Evolutionary conservation across 2,888 invertebrate species (phyloP), one percentile per base, ranked within the genome.

Genomic region (Parnassius apollo): DNA sequence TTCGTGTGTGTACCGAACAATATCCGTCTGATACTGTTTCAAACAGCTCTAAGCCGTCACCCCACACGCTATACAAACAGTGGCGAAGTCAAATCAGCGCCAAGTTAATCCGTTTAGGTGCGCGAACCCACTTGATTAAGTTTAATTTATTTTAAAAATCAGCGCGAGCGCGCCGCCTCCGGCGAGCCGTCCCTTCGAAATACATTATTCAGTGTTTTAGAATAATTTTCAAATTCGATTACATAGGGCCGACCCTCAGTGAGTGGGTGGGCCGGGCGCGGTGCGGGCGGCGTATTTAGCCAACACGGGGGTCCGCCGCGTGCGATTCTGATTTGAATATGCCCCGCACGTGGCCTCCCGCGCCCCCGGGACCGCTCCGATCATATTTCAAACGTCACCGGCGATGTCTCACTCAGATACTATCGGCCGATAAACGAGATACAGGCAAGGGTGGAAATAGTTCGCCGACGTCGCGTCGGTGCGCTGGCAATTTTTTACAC

Each of bases 161-260:
- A 88, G 85, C 84, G 81, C 83, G 80, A 72, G 82, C 77, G 75
- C 82, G 78, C 83, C 84, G 88, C 88, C 88, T 83, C 83, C 80
- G 88, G 90, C 88, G 78, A 73, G 74, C 75, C 81, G 83, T 86
- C 90, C 88, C 89, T 87, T 75, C 83, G 73, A 85, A 88, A 91
- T 91, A 91, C 91, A 91, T 91, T 91, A 91, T 91, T 91, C 91
- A 91, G 91, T 91, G 91, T 91, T 91, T 91, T 91, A 91, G 91
- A 91, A 91, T 91, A 91, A 91, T 91, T 91, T 91, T 91, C 91
- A 91, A 91, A 91, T 91, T 91, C 91, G 91, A 91, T 91, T 91
- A 91, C 91, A 91, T 91, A 91, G 91, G 90, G 83, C 87, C 88
- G 89, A 89, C 89, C 88, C 88, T 89, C 82, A 81, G 90, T 88